Conservation (phyloP, 2,797 vertebrate species). For the Peromyscus eremicus region DNA sequence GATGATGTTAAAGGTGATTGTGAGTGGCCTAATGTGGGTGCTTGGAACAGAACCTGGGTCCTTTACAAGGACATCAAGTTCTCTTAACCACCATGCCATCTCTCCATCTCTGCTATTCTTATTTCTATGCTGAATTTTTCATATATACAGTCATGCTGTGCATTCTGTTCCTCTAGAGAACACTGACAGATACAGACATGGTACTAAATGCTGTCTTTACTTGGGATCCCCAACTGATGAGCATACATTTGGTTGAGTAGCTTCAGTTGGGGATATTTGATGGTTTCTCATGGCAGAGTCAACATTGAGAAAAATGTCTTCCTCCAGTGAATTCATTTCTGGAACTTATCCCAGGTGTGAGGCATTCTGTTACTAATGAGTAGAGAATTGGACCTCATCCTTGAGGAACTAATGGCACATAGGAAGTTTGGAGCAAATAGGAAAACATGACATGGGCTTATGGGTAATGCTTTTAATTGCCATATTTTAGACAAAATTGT, state of each 20-base stretch:
- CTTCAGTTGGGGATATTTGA: neutral
- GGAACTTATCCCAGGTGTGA: neutral
- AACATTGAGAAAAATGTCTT: neutral
- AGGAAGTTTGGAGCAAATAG: neutral
- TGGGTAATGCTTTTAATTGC: neutral
- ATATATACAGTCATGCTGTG: neutral
- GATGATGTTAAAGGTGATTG: neutral
- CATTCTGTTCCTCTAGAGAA: neutral
- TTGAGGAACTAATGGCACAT: neutral
- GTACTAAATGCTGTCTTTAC: too few species aligned
- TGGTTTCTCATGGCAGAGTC: neutral
- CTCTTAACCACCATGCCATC: neutral
- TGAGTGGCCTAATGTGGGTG: neutral
- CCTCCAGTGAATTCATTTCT: too few species aligned
- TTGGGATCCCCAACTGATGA: neutral
- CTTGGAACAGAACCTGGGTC: neutral
- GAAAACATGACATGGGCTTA: neutral
- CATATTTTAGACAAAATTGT: constrained; percentile 22
- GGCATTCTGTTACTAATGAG: neutral
- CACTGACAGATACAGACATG: too few species aligned
- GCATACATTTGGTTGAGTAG: neutral
- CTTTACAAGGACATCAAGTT: neutral
- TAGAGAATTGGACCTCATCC: too few species aligned
- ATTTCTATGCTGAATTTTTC: neutral
- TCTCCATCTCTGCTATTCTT: neutral